These are phyloP conservation scores for Chelonus formosanus DNA, from an alignment of 2,888 invertebrate species.

Conservation along the genomic window DNA sequence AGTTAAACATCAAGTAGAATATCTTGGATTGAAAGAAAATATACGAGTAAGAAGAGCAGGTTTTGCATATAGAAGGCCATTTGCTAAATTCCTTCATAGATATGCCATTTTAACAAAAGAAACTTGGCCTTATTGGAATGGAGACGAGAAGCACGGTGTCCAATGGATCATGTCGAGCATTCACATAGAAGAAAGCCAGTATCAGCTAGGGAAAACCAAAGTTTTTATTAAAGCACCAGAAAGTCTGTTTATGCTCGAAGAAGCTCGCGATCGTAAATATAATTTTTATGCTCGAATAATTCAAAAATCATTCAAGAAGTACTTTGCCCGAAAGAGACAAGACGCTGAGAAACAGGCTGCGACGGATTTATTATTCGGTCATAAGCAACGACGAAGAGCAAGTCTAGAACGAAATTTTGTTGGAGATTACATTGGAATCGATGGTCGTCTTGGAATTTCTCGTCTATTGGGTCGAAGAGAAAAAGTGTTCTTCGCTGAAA, in stretches of 20 bases:
- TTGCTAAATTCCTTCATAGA: conserved; percentile 71
- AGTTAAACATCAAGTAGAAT: conserved; percentile 73
- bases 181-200: conserved; percentile 71
- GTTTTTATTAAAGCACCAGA: conserved; percentile 76
- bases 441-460: conserved; percentile 69
- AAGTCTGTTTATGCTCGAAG: conserved; percentile 74
- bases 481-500: conserved; percentile 73
- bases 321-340: conserved; percentile 70
- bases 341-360: conserved; percentile 70
- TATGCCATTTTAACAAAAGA: conserved; percentile 73
- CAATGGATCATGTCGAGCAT: conserved; percentile 69
- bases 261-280: conserved; percentile 73
- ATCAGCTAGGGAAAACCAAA: conserved; percentile 73
- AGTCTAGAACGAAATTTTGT: conserved; percentile 74
- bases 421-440: conserved; percentile 76
- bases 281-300: conserved; percentile 73
- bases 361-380: conserved; percentile 65
- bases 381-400: conserved; percentile 71
- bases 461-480: conserved; percentile 72
- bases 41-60: conserved; percentile 75
- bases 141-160: conserved; percentile 68
- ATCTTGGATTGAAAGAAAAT: conserved; percentile 75
- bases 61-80: conserved; percentile 73
- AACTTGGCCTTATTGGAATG: conserved; percentile 71
- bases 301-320: conserved; percentile 74